These are phyloP conservation scores for Anastrepha ludens DNA, from an alignment of 1,140 invertebrate genomes.

Conservation along the genomic window DNA sequence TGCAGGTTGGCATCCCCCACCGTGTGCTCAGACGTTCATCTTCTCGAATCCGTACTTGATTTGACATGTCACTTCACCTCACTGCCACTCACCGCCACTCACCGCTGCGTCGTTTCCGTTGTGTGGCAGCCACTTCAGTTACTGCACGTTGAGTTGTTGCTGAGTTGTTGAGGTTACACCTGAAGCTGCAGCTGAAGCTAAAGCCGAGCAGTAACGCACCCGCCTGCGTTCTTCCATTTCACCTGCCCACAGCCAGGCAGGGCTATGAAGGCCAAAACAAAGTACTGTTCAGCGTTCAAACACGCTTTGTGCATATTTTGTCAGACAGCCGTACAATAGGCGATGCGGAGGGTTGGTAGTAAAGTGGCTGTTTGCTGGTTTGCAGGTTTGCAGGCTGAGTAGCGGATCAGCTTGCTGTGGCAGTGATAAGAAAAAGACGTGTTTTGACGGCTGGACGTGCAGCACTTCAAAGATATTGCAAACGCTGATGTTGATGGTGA, in stretches of 20 bases:
- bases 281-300: not conserved
- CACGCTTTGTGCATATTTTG: slow-evolving; percentile 52
- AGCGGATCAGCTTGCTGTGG: slow-evolving; percentile 46
- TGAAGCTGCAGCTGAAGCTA: slow-evolving; percentile 2
- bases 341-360: not conserved
- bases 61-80: slow-evolving; percentile 50
- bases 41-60: slow-evolving; percentile 45
- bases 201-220: not conserved
- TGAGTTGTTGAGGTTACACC: slow-evolving; percentile 47
- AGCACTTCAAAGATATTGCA: slow-evolving; percentile 35
- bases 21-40: not conserved
- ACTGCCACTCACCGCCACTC: slow-evolving; percentile 31
- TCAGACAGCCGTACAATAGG: not conserved
- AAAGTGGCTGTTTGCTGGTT: slow-evolving; percentile 44
- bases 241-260: not conserved
- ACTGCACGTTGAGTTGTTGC: slow-evolving; percentile 37
- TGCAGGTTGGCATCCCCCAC: slow-evolving; percentile 5
- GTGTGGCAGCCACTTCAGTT: slow-evolving; percentile 27
- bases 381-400: slow-evolving; percentile 21
- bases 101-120: not conserved
- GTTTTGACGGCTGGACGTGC: slow-evolving; percentile 46
- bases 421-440: slow-evolving; percentile 48
- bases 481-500: slow-evolving; percentile 22
- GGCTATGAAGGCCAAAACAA: slow-evolving; percentile 23
- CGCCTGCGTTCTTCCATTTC: not conserved